A percentile compares a stretch with the other conserved stretches of the same genome.
These are phyloP conservation scores for Euwallacea fornicatus DNA, from an alignment of 1,140 invertebrate genomes.

Conservation along the genomic window DNA sequence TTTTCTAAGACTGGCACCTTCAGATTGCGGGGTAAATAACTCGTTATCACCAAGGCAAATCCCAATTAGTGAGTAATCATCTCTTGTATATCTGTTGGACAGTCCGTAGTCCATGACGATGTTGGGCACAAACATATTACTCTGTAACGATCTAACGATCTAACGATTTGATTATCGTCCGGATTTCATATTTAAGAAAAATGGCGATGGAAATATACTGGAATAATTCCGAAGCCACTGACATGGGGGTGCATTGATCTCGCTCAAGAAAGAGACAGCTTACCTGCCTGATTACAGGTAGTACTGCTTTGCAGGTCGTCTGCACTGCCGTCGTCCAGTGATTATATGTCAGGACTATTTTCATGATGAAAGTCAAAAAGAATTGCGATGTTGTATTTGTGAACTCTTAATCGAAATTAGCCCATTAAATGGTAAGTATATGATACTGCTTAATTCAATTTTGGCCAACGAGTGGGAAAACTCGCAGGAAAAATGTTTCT, in stretches of 20 bases:
- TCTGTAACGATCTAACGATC: no score
- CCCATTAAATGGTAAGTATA: no score
- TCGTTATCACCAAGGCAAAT: slow-evolving; percentile 1
- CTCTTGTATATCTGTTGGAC: background rate
- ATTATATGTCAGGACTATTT: slow-evolving; percentile 22
- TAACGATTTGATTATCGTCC: no score
- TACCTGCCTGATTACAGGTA: slow-evolving; percentile 1
- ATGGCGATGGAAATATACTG: no score
- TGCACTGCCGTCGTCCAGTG: slow-evolving; percentile 8
- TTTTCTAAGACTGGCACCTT: slow-evolving; percentile 6
- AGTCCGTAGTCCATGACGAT: no score
- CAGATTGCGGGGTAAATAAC: slow-evolving; percentile 5
- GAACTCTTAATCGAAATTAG: no score
- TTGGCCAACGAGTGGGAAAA: no score
- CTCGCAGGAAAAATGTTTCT: no score
- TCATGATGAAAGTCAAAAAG: slow-evolving; percentile 7
- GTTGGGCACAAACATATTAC: no score
- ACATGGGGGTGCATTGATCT: slow-evolving; percentile 28
- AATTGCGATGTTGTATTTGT: slow-evolving; percentile 6
- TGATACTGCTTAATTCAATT: no score
- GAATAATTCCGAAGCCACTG: background rate
- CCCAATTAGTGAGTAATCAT: slow-evolving; percentile 1
- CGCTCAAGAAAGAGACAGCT: background rate
- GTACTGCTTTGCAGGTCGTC: slow-evolving; percentile 6
- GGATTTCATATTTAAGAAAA: no score